Evolutionary conservation across 2,113 vertebrate genomes (phyloP).

Genomic region (Acanthochromis polyacanthus): DNA sequence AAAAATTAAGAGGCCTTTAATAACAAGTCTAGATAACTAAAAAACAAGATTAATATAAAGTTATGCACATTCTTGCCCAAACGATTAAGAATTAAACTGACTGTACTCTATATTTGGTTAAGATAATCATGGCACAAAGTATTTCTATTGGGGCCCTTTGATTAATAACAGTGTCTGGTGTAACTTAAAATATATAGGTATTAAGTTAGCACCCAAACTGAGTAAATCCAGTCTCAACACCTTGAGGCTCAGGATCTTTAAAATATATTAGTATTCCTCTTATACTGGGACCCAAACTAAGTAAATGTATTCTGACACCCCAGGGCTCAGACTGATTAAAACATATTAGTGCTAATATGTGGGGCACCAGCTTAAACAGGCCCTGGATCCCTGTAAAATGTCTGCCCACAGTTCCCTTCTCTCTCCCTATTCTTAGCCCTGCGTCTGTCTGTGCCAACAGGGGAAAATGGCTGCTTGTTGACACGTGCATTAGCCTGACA

Average conservation of each 20-base stretch:
- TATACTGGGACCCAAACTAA: slow-evolving; percentile 49
- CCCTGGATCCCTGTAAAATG: slow-evolving; percentile 31
- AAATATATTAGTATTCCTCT: slow-evolving; percentile 65
- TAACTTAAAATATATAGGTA: slow-evolving; percentile 30
- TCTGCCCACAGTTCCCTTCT: slow-evolving; percentile 19
- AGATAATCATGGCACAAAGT: not conserved
- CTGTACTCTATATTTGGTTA: not conserved
- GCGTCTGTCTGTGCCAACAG: slow-evolving; percentile 1
- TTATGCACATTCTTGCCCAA: not conserved
- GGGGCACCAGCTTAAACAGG: slow-evolving; percentile 61
- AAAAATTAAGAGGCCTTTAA: not conserved
- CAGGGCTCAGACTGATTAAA: slow-evolving; percentile 72
- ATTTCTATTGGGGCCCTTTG: not conserved
- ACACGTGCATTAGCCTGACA: slow-evolving; percentile 58
- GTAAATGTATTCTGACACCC: slow-evolving; percentile 56
- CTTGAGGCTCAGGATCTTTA: slow-evolving; percentile 54
- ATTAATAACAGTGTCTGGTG: slow-evolving; percentile 14
- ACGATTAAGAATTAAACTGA: not conserved
- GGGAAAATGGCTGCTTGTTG: slow-evolving; percentile 37
- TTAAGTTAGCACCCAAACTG: slow-evolving; percentile 42
- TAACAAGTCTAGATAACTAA: not conserved
- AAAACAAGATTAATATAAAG: not conserved
- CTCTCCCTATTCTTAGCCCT: not conserved
- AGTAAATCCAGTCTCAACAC: slow-evolving; percentile 37
- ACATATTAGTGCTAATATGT: slow-evolving; percentile 70